These are phyloP conservation scores for Petrolisthes manimaculis DNA, from an alignment of 2,888 invertebrate species.

Conservation along the genomic window DNA sequence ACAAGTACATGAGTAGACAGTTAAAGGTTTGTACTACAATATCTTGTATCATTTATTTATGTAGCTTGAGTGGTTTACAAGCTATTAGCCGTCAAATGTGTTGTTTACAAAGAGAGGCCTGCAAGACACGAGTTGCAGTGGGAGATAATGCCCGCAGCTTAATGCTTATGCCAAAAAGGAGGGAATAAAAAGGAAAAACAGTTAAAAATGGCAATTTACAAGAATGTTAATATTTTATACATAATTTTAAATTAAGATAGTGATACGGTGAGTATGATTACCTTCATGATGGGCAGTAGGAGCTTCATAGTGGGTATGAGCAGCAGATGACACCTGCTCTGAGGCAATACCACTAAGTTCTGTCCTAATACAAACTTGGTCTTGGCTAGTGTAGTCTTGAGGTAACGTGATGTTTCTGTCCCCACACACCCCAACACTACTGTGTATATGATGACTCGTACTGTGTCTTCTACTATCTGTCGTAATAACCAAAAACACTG, in stretches of 20 bases:
- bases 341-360: constrained; percentile 21
- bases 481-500: background rate
- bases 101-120: too few relatives aligned
- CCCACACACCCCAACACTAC: constrained; percentile 48
- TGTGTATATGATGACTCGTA: constrained; percentile 46
- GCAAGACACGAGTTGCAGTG: too few relatives aligned
- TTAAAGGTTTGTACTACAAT: too few relatives aligned
- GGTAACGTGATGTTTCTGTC: constrained; percentile 39
- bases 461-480: constrained; percentile 39
- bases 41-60: too few relatives aligned
- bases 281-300: constrained; percentile 45
- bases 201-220: too few relatives aligned
- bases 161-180: too few relatives aligned
- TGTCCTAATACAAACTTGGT: constrained; percentile 52
- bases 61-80: too few relatives aligned
- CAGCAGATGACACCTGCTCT: constrained; percentile 15
- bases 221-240: background rate
- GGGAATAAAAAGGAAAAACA: too few relatives aligned
- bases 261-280: background rate
- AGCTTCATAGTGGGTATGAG: constrained; percentile 30
- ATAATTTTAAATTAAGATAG: background rate
- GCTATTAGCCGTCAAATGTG: too few relatives aligned
- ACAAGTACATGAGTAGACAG: too few relatives aligned
- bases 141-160: too few relatives aligned
- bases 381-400: constrained; percentile 42